Conservation (phyloP, 2,797 vertebrate species). For the Cuculus canorus region DNA sequence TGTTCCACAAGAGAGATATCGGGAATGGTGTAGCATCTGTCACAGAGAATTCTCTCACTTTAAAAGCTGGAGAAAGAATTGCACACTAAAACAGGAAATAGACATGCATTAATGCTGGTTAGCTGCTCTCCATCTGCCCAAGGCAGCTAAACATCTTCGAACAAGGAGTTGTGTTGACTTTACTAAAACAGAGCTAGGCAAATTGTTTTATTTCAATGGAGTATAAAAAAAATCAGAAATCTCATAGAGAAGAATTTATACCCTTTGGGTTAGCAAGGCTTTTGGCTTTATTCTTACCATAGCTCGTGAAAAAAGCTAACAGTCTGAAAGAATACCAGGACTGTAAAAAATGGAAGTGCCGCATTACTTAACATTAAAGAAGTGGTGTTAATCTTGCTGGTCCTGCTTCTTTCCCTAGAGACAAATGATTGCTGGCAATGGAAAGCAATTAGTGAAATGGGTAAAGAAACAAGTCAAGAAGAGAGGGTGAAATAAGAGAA, state of each 20-base stretch:
- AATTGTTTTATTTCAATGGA: not conserved
- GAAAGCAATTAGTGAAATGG: not conserved
- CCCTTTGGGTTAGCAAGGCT: not conserved
- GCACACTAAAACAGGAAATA: slow-evolving; percentile 75
- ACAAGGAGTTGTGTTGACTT: not conserved
- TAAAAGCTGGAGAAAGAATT: slow-evolving; percentile 83
- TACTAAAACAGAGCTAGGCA: not conserved
- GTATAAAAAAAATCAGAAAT: not conserved
- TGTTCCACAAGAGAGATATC: slow-evolving; percentile 82
- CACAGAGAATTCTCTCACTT: slow-evolving; percentile 84
- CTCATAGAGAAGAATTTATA: rapidly evolving
- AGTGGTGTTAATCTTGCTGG: not conserved
- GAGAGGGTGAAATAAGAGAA: not conserved
- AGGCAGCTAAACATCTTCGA: not conserved
- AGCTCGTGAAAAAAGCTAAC: not conserved
- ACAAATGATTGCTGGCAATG: not conserved
- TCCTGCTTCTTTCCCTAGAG: not conserved
- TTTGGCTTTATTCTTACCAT: not conserved
- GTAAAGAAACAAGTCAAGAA: not conserved
- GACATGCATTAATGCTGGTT: not conserved
- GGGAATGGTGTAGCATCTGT: slow-evolving; percentile 82
- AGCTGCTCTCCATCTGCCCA: not conserved
- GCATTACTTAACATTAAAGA: not conserved
- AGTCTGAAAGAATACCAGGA: not conserved
- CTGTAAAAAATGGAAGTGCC: not conserved